phyloP scores from a whole-genome alignment of 2,888 invertebrate species.

The Adineta ricciae region DNA sequence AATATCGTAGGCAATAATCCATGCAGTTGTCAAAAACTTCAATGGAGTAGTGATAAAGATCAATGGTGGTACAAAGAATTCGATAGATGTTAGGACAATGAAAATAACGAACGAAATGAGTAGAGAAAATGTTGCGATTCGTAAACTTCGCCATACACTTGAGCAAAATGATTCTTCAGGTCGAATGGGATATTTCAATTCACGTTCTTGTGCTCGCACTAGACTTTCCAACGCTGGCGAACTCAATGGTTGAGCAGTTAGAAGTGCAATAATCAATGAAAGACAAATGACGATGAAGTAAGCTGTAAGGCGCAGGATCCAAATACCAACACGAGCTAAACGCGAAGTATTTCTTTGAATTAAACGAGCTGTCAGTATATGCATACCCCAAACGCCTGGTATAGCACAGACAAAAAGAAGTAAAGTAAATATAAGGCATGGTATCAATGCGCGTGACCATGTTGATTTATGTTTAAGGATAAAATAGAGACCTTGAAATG shows the following conservation, averaged over 20 bases:
- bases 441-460: constrained; percentile 2
- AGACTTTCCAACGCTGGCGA: background rate
- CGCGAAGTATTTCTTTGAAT: background rate
- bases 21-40: background rate
- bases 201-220: background rate
- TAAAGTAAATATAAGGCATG: background rate
- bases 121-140: background rate
- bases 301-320: background rate
- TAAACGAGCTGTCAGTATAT: background rate
- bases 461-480: background rate
- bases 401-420: background rate
- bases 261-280: background rate
- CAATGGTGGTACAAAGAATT: background rate
- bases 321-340: background rate
- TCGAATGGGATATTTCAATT: background rate
- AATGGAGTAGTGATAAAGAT: background rate
- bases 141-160: background rate
- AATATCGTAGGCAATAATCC: background rate
- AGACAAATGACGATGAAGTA: background rate
- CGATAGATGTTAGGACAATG: background rate
- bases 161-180: background rate
- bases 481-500: constrained; percentile 1
- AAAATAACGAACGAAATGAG: background rate
- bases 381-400: background rate
- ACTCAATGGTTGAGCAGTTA: constrained; percentile 8